Percentiles rank a stretch among this genome's conserved stretches.
These are phyloP conservation scores for Pogonomyrmex californicus DNA, from an alignment of 1,140 invertebrate species.

Conservation along the genomic window DNA sequence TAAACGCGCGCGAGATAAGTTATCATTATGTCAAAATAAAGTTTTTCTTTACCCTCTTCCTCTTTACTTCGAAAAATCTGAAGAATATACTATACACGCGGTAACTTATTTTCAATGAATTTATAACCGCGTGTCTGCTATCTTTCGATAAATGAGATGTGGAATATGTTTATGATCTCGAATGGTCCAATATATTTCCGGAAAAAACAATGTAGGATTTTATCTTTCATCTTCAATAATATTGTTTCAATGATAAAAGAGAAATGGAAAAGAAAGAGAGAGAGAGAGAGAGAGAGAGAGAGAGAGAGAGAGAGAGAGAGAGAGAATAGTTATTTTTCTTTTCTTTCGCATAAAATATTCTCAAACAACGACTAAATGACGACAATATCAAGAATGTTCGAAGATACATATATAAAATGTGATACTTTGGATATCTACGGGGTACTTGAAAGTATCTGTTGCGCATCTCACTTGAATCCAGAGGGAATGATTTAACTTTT, in stretches of 20 bases:
- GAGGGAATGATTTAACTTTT: constrained; percentile 81
- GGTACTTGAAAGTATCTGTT: constrained; percentile 14
- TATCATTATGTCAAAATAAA: constrained; percentile 47
- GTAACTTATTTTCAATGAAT: constrained; percentile 18
- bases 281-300: no score
- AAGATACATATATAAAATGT: constrained; percentile 1
- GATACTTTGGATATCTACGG: constrained; percentile 10
- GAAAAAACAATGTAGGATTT: background rate
- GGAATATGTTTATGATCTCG: background rate
- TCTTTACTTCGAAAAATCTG: constrained; percentile 1
- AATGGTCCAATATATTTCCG: background rate
- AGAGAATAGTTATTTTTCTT: background rate
- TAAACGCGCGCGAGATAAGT: constrained; percentile 32
- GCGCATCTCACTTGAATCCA: constrained; percentile 80
- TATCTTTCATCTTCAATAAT: background rate
- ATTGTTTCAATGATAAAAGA: background rate
- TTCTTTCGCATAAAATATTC: background rate
- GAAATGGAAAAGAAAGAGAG: background rate
- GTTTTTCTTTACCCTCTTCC: background rate
- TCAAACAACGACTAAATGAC: background rate
- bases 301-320: no score
- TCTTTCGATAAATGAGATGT: constrained; percentile 4
- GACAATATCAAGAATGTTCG: background rate
- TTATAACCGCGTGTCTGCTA: background rate
- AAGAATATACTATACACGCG: background rate